A percentile compares a stretch with the other conserved stretches of the same genome.
phyloP scores from a whole-genome alignment of 2,797 vertebrate genomes.

The Lacerta bilineata region DNA sequence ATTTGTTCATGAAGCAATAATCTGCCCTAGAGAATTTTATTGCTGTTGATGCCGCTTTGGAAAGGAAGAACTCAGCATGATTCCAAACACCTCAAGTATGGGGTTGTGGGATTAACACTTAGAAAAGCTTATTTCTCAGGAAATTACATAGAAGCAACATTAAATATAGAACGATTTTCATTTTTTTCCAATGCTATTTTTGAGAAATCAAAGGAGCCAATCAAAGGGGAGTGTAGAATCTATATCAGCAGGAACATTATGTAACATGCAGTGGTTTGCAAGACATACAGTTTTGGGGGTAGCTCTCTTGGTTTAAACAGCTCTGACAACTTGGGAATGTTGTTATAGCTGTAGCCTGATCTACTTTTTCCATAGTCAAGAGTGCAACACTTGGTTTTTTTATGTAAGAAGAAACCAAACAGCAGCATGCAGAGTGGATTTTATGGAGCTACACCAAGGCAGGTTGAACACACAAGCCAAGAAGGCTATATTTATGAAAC shows the following conservation, averaged over 20 bases:
- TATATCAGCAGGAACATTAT: conserved; percentile 16
- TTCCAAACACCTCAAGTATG: not conserved
- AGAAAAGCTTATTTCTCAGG: conserved; percentile 6
- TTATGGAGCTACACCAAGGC: conserved; percentile 1
- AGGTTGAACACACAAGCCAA: conserved; percentile 16
- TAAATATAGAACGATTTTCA: not conserved
- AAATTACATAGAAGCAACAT: not conserved
- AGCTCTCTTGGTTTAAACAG: conserved; percentile 16
- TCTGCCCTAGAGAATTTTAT: conserved; percentile 35
- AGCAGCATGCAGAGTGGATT: conserved; percentile 11
- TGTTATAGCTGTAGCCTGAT: conserved; percentile 29
- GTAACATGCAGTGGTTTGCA: conserved; percentile 29
- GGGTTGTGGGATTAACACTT: conserved; percentile 32
- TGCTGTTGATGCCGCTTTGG: conserved; percentile 39
- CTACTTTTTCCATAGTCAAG: conserved; percentile 24
- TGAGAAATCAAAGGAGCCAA: conserved; percentile 4
- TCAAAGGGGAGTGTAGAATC: not conserved
- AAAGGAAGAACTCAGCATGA: conserved; percentile 33
- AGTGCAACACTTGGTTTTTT: conserved; percentile 16
- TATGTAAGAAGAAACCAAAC: conserved; percentile 28
- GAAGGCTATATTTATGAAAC: not conserved
- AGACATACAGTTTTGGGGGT: not conserved
- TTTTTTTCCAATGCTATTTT: not conserved
- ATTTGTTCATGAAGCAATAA: conserved; percentile 44
- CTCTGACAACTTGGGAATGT: conserved; percentile 7